These are phyloP conservation scores for Oryzaephilus surinamensis DNA, from an alignment of 1,140 invertebrate species.

Conservation along the genomic window DNA sequence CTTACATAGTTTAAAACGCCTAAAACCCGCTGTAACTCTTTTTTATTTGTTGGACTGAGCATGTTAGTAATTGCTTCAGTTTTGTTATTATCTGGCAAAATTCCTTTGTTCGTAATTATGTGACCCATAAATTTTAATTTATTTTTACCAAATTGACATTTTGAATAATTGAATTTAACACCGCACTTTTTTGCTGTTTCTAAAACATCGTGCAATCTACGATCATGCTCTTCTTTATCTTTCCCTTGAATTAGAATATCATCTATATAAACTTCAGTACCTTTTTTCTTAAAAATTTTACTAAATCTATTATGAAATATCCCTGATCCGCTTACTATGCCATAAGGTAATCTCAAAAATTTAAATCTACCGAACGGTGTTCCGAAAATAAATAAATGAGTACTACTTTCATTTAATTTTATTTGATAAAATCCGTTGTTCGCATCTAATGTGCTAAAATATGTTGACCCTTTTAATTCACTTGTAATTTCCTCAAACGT, in stretches of 20 bases:
- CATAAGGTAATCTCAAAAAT: conserved; percentile 9
- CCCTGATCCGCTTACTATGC: conserved; percentile 4
- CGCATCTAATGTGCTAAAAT: conserved; percentile 2
- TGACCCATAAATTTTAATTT: conserved; percentile 33
- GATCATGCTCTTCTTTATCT: conserved; percentile 27
- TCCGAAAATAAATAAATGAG: neutral
- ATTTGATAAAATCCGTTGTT: conserved; percentile 1
- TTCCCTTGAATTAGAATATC: conserved; percentile 19
- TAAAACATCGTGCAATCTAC: conserved; percentile 28
- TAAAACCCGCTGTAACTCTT: conserved; percentile 25
- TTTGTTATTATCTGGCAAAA: conserved; percentile 22
- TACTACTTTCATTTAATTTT: neutral
- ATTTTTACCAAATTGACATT: conserved; percentile 27
- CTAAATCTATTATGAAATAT: conserved; percentile 5
- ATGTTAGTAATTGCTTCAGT: conserved; percentile 16
- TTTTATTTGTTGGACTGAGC: conserved; percentile 18
- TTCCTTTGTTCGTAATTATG: conserved; percentile 22
- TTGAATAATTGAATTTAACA: conserved; percentile 31
- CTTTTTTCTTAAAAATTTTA: conserved; percentile 8
- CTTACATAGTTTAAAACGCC: conserved; percentile 27
- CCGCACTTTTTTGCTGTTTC: conserved; percentile 25
- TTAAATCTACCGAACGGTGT: conserved; percentile 8
- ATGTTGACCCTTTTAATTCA: conserved; percentile 9
- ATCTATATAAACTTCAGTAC: conserved; percentile 1
- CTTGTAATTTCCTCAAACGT: conserved; percentile 1